Conservation (phyloP, 1,140 invertebrate species). For the Drosophila bipectinata region DNA sequence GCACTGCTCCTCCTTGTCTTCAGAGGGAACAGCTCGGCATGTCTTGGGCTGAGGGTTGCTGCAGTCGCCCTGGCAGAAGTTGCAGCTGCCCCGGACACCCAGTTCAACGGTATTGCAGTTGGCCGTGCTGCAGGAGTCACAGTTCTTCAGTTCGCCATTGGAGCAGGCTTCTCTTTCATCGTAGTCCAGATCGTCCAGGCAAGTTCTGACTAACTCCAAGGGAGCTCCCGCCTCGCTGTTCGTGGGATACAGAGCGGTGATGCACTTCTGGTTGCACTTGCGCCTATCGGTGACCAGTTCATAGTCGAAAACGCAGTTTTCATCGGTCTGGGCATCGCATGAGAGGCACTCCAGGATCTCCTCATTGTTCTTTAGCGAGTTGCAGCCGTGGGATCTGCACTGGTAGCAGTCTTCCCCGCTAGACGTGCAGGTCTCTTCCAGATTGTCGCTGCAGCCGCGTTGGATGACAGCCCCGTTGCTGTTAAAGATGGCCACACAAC, state of each 20-base stretch:
- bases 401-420: conserved; percentile 51
- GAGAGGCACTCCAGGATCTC: conserved; percentile 56
- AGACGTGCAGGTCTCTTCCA: conserved; percentile 24
- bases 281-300: conserved; percentile 43
- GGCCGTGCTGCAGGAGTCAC: conserved; percentile 45
- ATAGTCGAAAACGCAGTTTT: conserved; percentile 57
- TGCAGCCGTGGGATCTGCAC: conserved; percentile 73
- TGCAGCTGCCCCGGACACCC: conserved; percentile 63
- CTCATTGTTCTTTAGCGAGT: conserved; percentile 37
- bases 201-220: conserved; percentile 61
- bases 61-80: conserved; percentile 66
- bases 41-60: conserved; percentile 41
- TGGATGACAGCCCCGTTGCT: conserved; percentile 45
- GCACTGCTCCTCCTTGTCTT: conserved; percentile 51
- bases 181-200: conserved; percentile 65
- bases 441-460: conserved; percentile 72
- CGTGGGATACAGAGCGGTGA: conserved; percentile 70
- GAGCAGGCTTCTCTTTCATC: conserved; percentile 64
- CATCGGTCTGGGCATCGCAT: conserved; percentile 65
- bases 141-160: conserved; percentile 37
- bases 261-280: conserved; percentile 61
- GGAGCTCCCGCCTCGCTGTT: conserved; percentile 50
- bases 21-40: conserved; percentile 60
- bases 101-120: conserved; percentile 61
- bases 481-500: conserved; percentile 61